These are phyloP conservation scores for Thunnus thynnus DNA, from an alignment of 2,113 vertebrate species.

Conservation along the genomic window DNA sequence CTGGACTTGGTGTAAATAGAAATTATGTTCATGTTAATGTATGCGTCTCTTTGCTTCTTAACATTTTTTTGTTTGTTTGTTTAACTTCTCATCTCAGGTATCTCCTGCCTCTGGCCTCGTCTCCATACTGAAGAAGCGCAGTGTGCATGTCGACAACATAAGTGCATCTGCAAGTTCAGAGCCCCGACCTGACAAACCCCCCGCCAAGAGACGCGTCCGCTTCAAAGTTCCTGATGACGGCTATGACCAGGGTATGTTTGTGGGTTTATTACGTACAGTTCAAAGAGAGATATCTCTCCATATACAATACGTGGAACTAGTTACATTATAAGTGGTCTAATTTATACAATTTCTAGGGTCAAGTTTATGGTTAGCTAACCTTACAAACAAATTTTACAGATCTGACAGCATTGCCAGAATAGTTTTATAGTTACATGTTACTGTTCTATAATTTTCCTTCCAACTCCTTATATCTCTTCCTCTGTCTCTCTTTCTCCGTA, in stretches of 20 bases:
- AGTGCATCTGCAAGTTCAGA: conserved; percentile 76
- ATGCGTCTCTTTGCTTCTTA: conserved; percentile 1
- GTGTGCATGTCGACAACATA: conserved; percentile 57
- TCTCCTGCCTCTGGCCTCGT: conserved; percentile 90
- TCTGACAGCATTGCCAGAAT: neutral
- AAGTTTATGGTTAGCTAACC: too few species aligned
- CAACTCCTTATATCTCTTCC: neutral
- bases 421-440: neutral
- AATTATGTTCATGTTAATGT: conserved; percentile 1
- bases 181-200: conserved; percentile 77
- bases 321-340: neutral
- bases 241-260: conserved; percentile 89
- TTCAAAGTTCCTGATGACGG: conserved; percentile 93
- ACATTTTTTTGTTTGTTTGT: conserved; percentile 3
- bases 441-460: neutral
- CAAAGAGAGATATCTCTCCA: neutral
- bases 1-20: conserved; percentile 19
- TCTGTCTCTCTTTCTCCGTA: conserved; percentile 66
- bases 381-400: neutral
- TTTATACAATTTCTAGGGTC: neutral
- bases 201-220: conserved; percentile 90
- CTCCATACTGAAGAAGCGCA: conserved; percentile 95
- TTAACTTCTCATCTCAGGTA: conserved; percentile 79
- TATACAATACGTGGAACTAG: neutral
- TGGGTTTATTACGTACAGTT: neutral